Evolutionary conservation across 2,113 vertebrate genomes (phyloP).

Genomic region (Channa argus): DNA sequence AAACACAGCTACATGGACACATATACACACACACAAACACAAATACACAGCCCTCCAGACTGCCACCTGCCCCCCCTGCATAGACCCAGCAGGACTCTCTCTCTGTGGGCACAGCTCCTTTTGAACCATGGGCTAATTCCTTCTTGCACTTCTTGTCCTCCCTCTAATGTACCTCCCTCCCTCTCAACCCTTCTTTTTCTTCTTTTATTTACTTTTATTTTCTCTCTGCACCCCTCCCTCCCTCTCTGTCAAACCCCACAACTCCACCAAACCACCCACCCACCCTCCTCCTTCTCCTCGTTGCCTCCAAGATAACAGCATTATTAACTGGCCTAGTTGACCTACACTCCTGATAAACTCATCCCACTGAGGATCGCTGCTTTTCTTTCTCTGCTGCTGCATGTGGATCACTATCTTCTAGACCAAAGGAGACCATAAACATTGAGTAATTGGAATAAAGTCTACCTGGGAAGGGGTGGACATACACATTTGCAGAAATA

Average conservation of each 20-base stretch:
- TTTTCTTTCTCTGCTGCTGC: conserved; percentile 55
- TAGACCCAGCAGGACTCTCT: conserved; percentile 70
- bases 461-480: conserved; percentile 51
- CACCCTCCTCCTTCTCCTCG: conserved; percentile 25
- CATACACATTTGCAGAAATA: conserved; percentile 13
- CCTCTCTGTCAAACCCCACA: conserved; percentile 23
- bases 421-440: conserved; percentile 64
- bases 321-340: conserved; percentile 82
- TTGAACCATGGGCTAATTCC: conserved; percentile 72
- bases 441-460: conserved; percentile 57
- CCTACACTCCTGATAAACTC: conserved; percentile 78
- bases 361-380: conserved; percentile 67
- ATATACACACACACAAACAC: conserved; percentile 36
- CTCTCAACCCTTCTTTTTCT: conserved; percentile 33
- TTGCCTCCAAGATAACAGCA: conserved; percentile 75
- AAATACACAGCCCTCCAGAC: conserved; percentile 64
- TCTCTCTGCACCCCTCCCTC: conserved; percentile 33
- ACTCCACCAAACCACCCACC: conserved; percentile 15
- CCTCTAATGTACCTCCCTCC: conserved; percentile 29
- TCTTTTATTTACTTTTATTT: conserved; percentile 69
- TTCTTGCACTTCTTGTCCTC: conserved; percentile 54
- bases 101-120: conserved; percentile 70
- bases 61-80: conserved; percentile 60
- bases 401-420: conserved; percentile 66
- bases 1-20: conserved; percentile 44